Percentiles rank a stretch among this genome's conserved stretches.
phyloP scores from a whole-genome alignment of 2,888 invertebrate genomes.

The Aphelenchoides bicaudatus region DNA sequence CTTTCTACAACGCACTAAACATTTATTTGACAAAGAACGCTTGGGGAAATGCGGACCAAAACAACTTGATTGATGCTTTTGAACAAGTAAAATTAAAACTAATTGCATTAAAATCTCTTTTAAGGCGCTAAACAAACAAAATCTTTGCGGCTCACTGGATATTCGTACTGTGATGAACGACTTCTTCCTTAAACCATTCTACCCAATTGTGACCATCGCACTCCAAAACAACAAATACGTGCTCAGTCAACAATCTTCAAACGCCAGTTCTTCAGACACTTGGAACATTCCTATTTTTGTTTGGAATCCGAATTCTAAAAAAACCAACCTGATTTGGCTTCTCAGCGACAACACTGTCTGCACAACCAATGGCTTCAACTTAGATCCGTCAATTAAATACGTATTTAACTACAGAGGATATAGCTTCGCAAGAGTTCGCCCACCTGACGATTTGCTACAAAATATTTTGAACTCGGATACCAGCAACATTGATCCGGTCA shows the following conservation, averaged over 20 bases:
- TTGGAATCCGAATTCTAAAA: background rate
- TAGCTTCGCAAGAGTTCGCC: too few species aligned
- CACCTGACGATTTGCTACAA: too few species aligned
- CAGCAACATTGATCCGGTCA: too few species aligned
- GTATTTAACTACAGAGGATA: background rate
- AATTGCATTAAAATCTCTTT: too few species aligned
- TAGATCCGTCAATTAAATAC: background rate
- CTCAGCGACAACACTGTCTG: slow-evolving; percentile 10
- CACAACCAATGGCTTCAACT: background rate
- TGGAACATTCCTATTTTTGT: slow-evolving; percentile 19
- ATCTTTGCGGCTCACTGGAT: slow-evolving; percentile 7
- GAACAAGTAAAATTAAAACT: background rate
- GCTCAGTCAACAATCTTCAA: background rate
- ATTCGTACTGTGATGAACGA: background rate
- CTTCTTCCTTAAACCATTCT: slow-evolving; percentile 7
- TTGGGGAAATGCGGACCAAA: background rate
- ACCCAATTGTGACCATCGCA: background rate
- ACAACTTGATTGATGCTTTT: background rate
- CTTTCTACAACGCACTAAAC: background rate
- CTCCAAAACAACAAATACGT: background rate
- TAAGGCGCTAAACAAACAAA: background rate
- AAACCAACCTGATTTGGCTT: slow-evolving; percentile 1
- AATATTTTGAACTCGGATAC: too few species aligned
- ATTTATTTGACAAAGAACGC: background rate
- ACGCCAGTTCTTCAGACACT: background rate